Evolutionary conservation across 2,113 vertebrate species (phyloP), one percentile per base, ranked within the genome.

Genomic region (Nesogale talazaci): DNA sequence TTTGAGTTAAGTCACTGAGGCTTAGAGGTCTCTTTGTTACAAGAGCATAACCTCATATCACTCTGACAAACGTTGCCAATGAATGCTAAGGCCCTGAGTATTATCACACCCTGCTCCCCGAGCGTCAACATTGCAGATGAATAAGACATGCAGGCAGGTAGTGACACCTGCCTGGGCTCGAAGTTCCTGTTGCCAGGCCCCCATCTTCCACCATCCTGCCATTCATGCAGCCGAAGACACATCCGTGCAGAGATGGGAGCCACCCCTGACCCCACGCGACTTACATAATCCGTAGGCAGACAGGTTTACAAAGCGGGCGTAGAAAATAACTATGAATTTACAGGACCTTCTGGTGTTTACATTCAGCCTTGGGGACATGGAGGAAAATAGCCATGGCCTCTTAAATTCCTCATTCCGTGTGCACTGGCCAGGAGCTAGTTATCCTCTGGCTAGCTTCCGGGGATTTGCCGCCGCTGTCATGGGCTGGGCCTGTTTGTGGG

Each of bases 361-460:
- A 67, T 1, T 29, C 79, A 79, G 34, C 14, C 75, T 69, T 9
- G 6, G 74, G 72, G 69, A 34, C 52, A 59, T 65, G 72, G 40
- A 59, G 6, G 81, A 92, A 52, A 70, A 40, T 36, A 77, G 72
- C 34, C 57, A n/a, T 12, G 42, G 69, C 15, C 31, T 92, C 74
- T 67, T 25, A 34, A 57, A 70, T 52, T 74, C 76, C 69, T 90
- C 40, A 4, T 25, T 79, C 40, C 11, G 14, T 42, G 4, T 14
- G n/a, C 81, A 27, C 85, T 89, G 40, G 69, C 80, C 40, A 86
- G 92, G 92, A 95, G 87, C 59, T 9, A 70, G 42, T 38, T 59
- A 57, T 31, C 59, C 42, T n/a, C 20, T 92, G 83, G 82, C 63
- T 82, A 38, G 90, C 63, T 94, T 95, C 92, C 92, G 38, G 25